phyloP scores from a whole-genome alignment of 2,888 invertebrate species.

The Dolichopus griseipennis region DNA sequence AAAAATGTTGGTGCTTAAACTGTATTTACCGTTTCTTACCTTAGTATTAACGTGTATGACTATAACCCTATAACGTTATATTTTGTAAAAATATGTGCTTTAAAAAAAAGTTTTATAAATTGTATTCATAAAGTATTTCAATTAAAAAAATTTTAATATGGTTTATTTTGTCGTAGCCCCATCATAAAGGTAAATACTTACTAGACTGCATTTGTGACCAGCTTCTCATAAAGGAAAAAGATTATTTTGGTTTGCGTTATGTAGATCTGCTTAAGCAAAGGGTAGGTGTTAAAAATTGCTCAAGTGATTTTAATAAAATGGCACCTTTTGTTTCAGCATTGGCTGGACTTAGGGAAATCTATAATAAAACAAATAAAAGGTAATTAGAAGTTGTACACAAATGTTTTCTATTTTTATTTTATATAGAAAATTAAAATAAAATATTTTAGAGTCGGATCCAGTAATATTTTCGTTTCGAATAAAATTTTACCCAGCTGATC shows the following conservation, averaged over 20 bases:
- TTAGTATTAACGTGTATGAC: neutral
- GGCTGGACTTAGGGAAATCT: constrained; percentile 85
- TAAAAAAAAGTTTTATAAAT: neutral
- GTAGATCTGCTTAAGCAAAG: constrained; percentile 81
- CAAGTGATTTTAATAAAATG: neutral
- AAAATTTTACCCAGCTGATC: constrained; percentile 96
- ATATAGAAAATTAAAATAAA: neutral
- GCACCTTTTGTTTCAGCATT: constrained; percentile 56
- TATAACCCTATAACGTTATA: neutral
- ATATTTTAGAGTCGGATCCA: constrained; percentile 70
- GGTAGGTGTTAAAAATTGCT: constrained; percentile 50
- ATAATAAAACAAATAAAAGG: constrained; percentile 89
- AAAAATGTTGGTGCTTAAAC: neutral
- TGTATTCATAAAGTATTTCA: neutral
- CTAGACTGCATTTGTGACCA: constrained; percentile 86
- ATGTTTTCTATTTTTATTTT: constrained; percentile 8
- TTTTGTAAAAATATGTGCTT: neutral
- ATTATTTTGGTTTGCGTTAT: constrained; percentile 89
- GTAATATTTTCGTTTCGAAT: constrained; percentile 92
- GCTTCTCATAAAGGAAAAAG: constrained; percentile 82
- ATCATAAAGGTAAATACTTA: constrained; percentile 81
- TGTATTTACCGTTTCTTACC: neutral
- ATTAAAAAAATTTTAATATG: neutral
- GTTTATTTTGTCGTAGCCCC: constrained; percentile 50
- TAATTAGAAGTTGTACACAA: constrained; percentile 37